phyloP scores from a whole-genome alignment of 2,888 invertebrate genomes.

The Hirtodrosophila duncani region DNA sequence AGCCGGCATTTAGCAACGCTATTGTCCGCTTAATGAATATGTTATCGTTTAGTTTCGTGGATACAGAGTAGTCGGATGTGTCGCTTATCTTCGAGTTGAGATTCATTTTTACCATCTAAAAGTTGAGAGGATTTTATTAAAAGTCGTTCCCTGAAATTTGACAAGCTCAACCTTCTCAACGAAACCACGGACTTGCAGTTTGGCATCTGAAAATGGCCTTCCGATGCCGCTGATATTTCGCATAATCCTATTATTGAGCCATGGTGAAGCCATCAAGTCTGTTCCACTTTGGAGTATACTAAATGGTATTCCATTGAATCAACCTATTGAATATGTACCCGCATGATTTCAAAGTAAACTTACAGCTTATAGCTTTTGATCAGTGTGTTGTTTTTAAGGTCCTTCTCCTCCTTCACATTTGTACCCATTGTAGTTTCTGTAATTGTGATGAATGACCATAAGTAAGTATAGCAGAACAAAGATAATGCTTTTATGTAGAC shows the following conservation, averaged over 20 bases:
- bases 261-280: too few species aligned
- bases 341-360: neutral
- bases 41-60: constrained; percentile 1
- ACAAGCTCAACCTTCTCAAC: fast-evolving
- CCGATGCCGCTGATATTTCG: too few species aligned
- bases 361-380: constrained; percentile 4
- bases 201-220: too few species aligned
- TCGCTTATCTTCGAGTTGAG: constrained; percentile 8
- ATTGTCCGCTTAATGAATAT: constrained; percentile 52
- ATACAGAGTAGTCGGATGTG: neutral
- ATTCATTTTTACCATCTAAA: constrained; percentile 45
- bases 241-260: too few species aligned
- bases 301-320: fast-evolving
- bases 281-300: neutral
- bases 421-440: constrained; percentile 19
- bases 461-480: neutral
- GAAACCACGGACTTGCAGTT: too few species aligned
- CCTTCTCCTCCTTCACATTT: neutral
- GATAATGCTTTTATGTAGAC: neutral
- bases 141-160: neutral
- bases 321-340: too few species aligned
- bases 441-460: neutral
- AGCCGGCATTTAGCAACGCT: constrained; percentile 40
- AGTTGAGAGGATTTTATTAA: fast-evolving
- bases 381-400: neutral